Evolutionary conservation across 2,888 invertebrate species (phyloP).

Genomic region (Pseudolycoriella hygida): DNA sequence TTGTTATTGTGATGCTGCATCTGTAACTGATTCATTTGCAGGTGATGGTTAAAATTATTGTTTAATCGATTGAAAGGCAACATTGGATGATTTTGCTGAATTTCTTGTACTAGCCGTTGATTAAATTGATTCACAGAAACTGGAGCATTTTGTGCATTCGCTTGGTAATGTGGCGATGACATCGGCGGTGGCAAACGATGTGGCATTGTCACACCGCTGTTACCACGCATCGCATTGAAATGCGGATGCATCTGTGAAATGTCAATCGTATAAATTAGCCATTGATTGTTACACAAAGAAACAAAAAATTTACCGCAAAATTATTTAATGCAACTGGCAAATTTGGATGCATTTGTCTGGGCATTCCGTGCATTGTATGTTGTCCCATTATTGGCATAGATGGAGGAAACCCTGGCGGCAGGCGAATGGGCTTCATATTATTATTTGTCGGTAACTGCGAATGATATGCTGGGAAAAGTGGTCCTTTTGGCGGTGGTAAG

Average conservation of each 20-base stretch:
- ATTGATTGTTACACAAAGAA: conserved; percentile 16
- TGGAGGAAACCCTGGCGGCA: conserved; percentile 21
- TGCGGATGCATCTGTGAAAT: conserved; percentile 22
- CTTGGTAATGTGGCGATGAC: conserved; percentile 19
- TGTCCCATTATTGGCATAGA: conserved; percentile 17
- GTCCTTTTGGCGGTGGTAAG: conserved; percentile 17
- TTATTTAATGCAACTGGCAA: conserved; percentile 29
- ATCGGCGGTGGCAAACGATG: conserved; percentile 21
- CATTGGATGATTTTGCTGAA: conserved; percentile 29
- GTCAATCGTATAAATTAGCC: conserved; percentile 16
- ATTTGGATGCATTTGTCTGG: conserved; percentile 17
- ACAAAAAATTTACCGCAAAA: conserved; percentile 17
- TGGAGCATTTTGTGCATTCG: conserved; percentile 4
- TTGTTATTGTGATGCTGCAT: conserved; percentile 18
- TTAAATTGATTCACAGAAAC: conserved; percentile 18
- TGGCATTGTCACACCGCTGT: conserved; percentile 1
- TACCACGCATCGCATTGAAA: conserved; percentile 24
- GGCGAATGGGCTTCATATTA: conserved; percentile 15
- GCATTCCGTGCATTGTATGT: conserved; percentile 22
- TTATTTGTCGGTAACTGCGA: conserved; percentile 17
- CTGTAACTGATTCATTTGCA: conserved; percentile 14
- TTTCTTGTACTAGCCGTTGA: conserved; percentile 28
- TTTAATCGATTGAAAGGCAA: conserved; percentile 10
- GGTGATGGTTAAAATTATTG: conserved; percentile 12
- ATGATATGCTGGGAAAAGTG: conserved; percentile 12